These are phyloP conservation scores for Hoplodrina ambigua DNA, from an alignment of 2,888 invertebrate species.

Conservation along the genomic window DNA sequence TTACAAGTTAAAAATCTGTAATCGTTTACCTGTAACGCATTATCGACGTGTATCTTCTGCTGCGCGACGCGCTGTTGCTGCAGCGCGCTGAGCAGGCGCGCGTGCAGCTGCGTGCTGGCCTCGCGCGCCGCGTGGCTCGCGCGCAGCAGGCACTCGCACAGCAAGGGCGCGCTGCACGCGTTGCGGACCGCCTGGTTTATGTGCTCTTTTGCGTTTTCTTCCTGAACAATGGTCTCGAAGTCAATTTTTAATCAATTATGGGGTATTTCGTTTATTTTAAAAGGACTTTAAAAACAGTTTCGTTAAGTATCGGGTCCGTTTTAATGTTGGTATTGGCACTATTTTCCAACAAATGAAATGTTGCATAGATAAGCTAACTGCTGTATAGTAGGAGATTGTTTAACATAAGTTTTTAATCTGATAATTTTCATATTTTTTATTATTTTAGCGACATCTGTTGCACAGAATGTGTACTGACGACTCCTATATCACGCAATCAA, in stretches of 20 bases:
- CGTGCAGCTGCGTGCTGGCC: slow-evolving; percentile 62
- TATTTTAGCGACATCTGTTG: too few relatives aligned
- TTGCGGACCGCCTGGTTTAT: slow-evolving; percentile 67
- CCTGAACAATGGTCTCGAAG: slow-evolving; percentile 58
- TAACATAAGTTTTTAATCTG: too few relatives aligned
- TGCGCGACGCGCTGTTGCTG: slow-evolving; percentile 68
- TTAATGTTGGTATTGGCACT: too few relatives aligned
- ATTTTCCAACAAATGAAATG: too few relatives aligned
- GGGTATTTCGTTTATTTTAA: too few relatives aligned
- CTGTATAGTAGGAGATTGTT: too few relatives aligned
- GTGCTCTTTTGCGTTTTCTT: slow-evolving; percentile 69
- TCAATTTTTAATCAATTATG: background rate
- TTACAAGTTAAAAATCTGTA: background rate
- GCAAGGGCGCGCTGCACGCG: slow-evolving; percentile 70
- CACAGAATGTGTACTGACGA: too few relatives aligned
- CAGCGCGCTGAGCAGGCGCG: slow-evolving; percentile 71
- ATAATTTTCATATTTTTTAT: too few relatives aligned
- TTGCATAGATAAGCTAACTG: too few relatives aligned
- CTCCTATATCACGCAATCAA: too few relatives aligned
- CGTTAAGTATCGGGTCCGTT: too few relatives aligned
- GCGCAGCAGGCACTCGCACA: slow-evolving; percentile 75
- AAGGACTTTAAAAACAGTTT: too few relatives aligned
- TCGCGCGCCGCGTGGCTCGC: slow-evolving; percentile 71
- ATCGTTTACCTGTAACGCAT: slow-evolving; percentile 82
- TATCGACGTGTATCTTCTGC: slow-evolving; percentile 82